A percentile compares a stretch with the other conserved stretches of the same genome.
Conservation (phyloP, 2,888 invertebrate species). For the Tenthredo livida region DNA sequence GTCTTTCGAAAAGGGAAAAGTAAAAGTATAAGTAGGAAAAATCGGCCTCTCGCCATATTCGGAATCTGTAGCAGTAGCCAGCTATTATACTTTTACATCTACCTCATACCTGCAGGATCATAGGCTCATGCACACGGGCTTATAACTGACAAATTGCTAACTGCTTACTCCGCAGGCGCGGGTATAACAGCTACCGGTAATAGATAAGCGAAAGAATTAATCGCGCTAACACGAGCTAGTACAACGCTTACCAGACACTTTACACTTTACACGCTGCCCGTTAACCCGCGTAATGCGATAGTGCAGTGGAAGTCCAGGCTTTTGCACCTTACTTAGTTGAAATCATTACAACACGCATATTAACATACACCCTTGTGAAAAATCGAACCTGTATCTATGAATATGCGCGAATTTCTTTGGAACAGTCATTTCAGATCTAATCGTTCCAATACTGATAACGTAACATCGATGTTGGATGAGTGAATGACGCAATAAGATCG, state of each 20-base stretch:
- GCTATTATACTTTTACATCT: too few relatives aligned
- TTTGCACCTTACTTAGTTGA: background rate
- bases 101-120: background rate
- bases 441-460: too few relatives aligned
- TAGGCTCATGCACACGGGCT: background rate
- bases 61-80: background rate
- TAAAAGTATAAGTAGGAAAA: background rate
- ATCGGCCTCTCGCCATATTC: background rate
- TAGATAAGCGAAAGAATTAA: constrained; percentile 47
- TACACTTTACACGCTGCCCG: constrained; percentile 20
- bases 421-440: too few relatives aligned
- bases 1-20: background rate
- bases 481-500: too few relatives aligned
- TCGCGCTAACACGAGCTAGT: constrained; percentile 44
- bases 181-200: constrained; percentile 37
- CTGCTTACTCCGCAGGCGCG: constrained; percentile 27
- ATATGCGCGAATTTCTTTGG: too few relatives aligned
- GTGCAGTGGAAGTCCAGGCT: background rate
- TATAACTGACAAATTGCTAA: constrained; percentile 32
- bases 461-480: too few relatives aligned
- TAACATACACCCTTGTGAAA: too few relatives aligned
- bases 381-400: too few relatives aligned
- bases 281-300: constrained; percentile 14
- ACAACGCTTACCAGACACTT: constrained; percentile 46
- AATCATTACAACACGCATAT: too few relatives aligned